These are phyloP conservation scores for Apamea crenata DNA, from an alignment of 2,888 invertebrate genomes.

Conservation along the genomic window DNA sequence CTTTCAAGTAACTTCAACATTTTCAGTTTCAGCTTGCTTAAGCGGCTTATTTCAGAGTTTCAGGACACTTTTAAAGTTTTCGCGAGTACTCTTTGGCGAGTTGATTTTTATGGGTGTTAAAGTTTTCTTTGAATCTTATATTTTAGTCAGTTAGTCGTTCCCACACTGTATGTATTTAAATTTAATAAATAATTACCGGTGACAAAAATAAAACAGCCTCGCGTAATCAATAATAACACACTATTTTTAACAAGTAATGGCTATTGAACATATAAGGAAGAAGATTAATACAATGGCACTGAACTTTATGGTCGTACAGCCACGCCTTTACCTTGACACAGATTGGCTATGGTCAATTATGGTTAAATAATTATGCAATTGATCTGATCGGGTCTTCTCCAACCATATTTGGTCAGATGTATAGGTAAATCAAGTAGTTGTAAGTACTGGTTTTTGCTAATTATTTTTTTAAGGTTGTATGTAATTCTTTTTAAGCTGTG, in stretches of 20 bases:
- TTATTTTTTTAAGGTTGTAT: constrained; percentile 15
- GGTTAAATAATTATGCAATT: constrained; percentile 37
- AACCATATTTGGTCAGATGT: constrained; percentile 1
- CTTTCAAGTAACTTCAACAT: constrained; percentile 17
- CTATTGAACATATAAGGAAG: constrained; percentile 61
- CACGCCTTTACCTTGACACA: constrained; percentile 57
- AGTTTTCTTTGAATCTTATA: neutral
- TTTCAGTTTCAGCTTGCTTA: constrained; percentile 14
- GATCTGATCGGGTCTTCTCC: constrained; percentile 11
- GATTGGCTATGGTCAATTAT: constrained; percentile 18
- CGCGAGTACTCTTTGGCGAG: neutral
- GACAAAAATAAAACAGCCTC: constrained; percentile 19
- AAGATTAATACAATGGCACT: constrained; percentile 44
- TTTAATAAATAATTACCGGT: neutral
- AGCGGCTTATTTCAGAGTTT: constrained; percentile 11
- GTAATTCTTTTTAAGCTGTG: neutral
- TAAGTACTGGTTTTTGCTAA: constrained; percentile 19
- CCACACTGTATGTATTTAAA: too few relatives aligned
- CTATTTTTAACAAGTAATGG: constrained; percentile 24
- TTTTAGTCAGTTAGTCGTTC: neutral
- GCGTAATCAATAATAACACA: constrained; percentile 29
- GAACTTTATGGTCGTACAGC: constrained; percentile 48
- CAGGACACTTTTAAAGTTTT: constrained; percentile 18
- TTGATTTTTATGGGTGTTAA: neutral
- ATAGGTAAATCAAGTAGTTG: neutral